Evolutionary conservation across 2,888 invertebrate genomes (phyloP).

Genomic region (Cheilosia urbana): DNA sequence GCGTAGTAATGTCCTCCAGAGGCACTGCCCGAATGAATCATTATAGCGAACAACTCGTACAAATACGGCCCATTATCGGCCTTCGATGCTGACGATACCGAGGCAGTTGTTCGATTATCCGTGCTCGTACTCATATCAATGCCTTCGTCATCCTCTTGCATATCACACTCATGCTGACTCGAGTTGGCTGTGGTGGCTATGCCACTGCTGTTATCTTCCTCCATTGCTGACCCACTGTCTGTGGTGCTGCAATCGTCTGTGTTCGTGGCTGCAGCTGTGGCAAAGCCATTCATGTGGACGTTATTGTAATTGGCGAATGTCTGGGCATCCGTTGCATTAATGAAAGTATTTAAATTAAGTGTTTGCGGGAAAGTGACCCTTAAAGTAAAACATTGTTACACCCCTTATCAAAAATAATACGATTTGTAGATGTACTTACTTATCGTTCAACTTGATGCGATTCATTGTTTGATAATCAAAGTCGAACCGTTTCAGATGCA

Average conservation of each 20-base stretch:
- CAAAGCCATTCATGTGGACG: constrained; percentile 76
- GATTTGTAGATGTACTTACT: constrained; percentile 84
- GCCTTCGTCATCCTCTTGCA: constrained; percentile 88
- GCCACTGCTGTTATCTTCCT: constrained; percentile 87
- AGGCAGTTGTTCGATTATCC: constrained; percentile 78
- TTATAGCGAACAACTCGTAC: constrained; percentile 95
- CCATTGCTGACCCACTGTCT: constrained; percentile 88
- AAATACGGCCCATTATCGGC: constrained; percentile 87
- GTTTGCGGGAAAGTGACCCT: constrained; percentile 93
- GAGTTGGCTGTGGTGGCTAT: constrained; percentile 82
- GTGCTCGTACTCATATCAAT: constrained; percentile 86
- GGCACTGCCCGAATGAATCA: constrained; percentile 96
- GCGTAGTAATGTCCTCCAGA: constrained; percentile 96
- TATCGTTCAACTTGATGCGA: constrained; percentile 94
- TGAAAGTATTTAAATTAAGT: constrained; percentile 90
- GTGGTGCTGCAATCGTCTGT: constrained; percentile 88
- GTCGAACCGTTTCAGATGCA: constrained; percentile 95
- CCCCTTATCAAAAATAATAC: background rate
- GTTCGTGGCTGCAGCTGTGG: constrained; percentile 82
- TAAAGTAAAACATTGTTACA: constrained; percentile 77
- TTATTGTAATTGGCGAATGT: constrained; percentile 72
- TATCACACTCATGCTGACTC: constrained; percentile 82
- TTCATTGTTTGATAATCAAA: constrained; percentile 94
- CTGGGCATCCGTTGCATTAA: constrained; percentile 82
- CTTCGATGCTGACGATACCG: constrained; percentile 78